phyloP scores from a whole-genome alignment of 2,113 vertebrate species.

The Phalacrocorax brasilianus region DNA sequence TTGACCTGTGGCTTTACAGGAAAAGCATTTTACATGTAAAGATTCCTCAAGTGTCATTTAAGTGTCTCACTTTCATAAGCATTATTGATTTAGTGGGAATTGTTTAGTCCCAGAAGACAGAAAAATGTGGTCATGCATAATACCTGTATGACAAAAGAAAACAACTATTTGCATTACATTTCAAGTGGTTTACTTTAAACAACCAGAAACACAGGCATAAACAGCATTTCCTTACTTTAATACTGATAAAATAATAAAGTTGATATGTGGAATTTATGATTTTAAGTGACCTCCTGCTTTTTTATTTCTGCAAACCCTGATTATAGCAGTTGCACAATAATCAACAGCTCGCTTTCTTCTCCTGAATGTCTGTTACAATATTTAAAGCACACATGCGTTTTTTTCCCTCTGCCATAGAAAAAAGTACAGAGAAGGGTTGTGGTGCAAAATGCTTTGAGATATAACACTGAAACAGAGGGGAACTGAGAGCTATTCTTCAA shows the following conservation, averaged over 20 bases:
- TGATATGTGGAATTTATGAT: neutral
- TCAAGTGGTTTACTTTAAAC: neutral
- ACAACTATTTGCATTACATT: neutral
- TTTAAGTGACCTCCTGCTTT: neutral
- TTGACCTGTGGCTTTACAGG: neutral
- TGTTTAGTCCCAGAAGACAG: neutral
- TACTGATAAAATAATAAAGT: neutral
- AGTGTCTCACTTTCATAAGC: neutral
- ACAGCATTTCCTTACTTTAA: neutral
- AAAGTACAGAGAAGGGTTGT: neutral
- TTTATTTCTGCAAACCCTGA: neutral
- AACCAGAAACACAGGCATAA: neutral
- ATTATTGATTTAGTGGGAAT: neutral
- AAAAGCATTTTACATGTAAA: neutral
- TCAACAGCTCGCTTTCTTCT: neutral
- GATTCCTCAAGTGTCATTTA: neutral
- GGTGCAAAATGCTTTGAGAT: neutral
- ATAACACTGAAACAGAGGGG: neutral
- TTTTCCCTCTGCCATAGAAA: neutral
- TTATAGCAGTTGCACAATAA: neutral
- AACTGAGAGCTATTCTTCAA: neutral
- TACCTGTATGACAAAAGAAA: neutral
- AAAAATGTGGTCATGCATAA: neutral
- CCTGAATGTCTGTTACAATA: neutral
- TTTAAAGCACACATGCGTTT: accelerated